These are phyloP conservation scores for Pachymerium ferrugineum DNA, from an alignment of 2,888 invertebrate species.

Conservation along the genomic window DNA sequence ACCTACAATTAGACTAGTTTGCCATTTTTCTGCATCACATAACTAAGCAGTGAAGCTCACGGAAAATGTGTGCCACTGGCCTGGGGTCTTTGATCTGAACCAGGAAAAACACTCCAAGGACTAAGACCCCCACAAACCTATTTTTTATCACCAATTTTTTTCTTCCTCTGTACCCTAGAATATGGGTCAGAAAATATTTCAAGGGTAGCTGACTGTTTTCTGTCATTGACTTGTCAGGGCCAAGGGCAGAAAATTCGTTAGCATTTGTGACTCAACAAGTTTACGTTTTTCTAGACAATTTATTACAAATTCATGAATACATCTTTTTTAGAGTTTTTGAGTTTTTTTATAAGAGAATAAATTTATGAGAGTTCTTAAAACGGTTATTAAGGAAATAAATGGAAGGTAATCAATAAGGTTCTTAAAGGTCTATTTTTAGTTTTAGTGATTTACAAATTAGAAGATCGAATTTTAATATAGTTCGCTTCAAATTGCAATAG, in stretches of 20 bases:
- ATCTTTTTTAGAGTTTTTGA: no score
- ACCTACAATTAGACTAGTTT: neutral
- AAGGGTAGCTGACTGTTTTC: slow-evolving; percentile 22
- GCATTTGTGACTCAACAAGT: neutral
- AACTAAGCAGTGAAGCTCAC: neutral
- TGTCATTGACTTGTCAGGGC: slow-evolving; percentile 25
- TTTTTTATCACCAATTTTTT: slow-evolving; percentile 24
- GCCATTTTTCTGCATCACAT: slow-evolving; percentile 12
- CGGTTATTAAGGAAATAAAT: no score
- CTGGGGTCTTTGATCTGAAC: slow-evolving; percentile 27
- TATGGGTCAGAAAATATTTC: slow-evolving; percentile 19
- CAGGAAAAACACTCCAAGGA: slow-evolving; percentile 19
- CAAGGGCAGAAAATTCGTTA: slow-evolving; percentile 17
- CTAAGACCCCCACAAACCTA: slow-evolving; percentile 24
- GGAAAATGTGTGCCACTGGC: slow-evolving; percentile 10
- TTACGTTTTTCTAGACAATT: neutral
- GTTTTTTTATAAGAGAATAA: neutral
- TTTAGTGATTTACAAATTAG: no score
- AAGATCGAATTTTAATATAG: no score
- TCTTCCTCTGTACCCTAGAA: slow-evolving; percentile 23
- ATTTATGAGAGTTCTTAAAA: no score
- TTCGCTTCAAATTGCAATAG: no score
- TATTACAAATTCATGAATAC: no score
- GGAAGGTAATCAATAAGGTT: no score
- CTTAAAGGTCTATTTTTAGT: no score